Evolutionary conservation across 2,797 vertebrate species (phyloP).

Genomic region (Coreius guichenoti): DNA sequence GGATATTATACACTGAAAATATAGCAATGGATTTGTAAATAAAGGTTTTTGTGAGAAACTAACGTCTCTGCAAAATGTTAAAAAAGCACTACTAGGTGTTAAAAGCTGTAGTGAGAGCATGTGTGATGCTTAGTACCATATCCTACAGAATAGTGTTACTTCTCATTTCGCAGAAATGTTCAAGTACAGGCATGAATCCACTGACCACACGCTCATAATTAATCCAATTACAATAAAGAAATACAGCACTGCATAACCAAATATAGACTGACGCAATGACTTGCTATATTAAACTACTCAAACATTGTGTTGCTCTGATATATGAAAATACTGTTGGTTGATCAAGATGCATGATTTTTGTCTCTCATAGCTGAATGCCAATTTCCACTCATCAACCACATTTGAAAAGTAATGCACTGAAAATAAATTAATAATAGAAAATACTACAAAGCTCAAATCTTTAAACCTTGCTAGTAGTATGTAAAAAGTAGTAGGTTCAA

Average conservation of each 20-base stretch:
- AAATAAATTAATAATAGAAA: neutral
- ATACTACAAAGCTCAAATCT: neutral
- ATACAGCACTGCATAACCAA: neutral
- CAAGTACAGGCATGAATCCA: neutral
- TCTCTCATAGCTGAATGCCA: neutral
- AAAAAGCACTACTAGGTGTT: neutral
- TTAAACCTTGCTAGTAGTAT: too few relatives aligned
- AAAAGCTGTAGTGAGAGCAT: neutral
- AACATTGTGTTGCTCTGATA: neutral
- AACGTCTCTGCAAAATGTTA: neutral
- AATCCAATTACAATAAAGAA: neutral
- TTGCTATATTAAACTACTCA: neutral
- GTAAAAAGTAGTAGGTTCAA: neutral
- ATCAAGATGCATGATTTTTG: neutral
- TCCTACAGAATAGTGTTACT: constrained; percentile 11
- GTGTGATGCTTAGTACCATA: neutral
- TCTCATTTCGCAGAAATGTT: neutral
- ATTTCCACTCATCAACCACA: neutral
- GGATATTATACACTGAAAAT: neutral
- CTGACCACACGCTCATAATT: neutral
- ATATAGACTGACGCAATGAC: neutral
- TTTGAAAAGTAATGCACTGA: neutral
- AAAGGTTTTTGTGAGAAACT: too few relatives aligned
- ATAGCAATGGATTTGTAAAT: neutral
- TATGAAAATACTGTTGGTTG: neutral